phyloP scores from a whole-genome alignment of 2,113 vertebrate species.

The Perccottus glenii region DNA sequence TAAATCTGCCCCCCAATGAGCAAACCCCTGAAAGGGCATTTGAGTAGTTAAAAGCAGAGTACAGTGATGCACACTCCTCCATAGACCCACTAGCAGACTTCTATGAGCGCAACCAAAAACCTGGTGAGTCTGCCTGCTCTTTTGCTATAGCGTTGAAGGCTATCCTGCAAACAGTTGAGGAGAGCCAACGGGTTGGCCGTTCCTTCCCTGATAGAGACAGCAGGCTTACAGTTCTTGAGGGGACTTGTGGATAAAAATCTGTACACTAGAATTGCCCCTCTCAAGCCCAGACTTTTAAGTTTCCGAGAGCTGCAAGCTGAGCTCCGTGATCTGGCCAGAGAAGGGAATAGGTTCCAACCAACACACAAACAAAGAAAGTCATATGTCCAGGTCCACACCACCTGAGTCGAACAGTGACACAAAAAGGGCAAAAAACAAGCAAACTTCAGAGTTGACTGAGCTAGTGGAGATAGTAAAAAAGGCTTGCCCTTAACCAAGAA shows the following conservation, averaged over 20 bases:
- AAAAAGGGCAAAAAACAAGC: neutral
- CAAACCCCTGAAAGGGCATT: conserved; percentile 24
- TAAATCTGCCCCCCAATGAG: conserved; percentile 7
- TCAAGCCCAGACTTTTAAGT: conserved; percentile 1
- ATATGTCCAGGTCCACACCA: neutral
- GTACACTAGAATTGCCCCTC: conserved; percentile 10
- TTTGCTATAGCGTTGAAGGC: conserved; percentile 32
- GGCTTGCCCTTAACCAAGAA: conserved; percentile 1
- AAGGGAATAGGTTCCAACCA: conserved; percentile 11
- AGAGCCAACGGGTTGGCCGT: neutral
- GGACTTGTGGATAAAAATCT: conserved; percentile 26
- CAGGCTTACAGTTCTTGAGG: conserved; percentile 37
- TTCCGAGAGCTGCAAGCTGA: conserved; percentile 16
- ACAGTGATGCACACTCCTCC: conserved; percentile 11
- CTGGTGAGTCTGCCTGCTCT: conserved; percentile 27
- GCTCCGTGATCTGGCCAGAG: neutral
- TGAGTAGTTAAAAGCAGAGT: conserved; percentile 22
- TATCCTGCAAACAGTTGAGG: conserved; percentile 7
- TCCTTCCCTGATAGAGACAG: conserved; percentile 22
- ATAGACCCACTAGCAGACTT: conserved; percentile 23
- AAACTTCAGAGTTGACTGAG: neutral
- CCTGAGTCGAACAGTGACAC: neutral
- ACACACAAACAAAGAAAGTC: conserved; percentile 8
- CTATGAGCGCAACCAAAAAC: conserved; percentile 10
- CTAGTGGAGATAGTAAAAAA: conserved; percentile 10